Evolutionary conservation across 2,888 invertebrate genomes (phyloP).

Genomic region (Tipula vernalis): DNA sequence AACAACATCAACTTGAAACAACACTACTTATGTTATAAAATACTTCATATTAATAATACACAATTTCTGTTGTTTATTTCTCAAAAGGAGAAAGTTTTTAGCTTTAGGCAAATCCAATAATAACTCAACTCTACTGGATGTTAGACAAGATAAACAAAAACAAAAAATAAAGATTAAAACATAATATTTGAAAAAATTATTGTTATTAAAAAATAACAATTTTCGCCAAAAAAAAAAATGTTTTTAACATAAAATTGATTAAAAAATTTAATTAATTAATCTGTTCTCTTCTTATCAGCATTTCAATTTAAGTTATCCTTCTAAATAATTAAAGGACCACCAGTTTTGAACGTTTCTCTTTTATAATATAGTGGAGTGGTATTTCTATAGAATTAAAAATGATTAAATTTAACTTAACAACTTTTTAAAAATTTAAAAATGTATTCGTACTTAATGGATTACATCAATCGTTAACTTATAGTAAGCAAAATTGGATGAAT

Average conservation of each 20-base stretch:
- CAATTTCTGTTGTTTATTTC: neutral
- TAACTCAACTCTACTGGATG: neutral
- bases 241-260: neutral
- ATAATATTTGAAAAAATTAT: neutral
- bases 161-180: neutral
- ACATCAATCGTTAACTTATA: neutral
- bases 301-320: neutral
- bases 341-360: neutral
- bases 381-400: neutral
- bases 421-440: neutral
- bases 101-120: conserved; percentile 7
- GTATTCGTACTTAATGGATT: neutral
- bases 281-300: neutral
- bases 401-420: neutral
- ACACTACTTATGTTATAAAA: conserved; percentile 4
- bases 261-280: neutral
- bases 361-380: neutral
- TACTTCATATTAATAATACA: neutral
- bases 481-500: neutral
- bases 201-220: neutral
- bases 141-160: neutral
- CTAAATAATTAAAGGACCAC: neutral
- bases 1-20: neutral
- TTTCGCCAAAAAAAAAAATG: neutral
- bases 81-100: conserved; percentile 6